Percentiles rank a stretch among this genome's conserved stretches.
These are phyloP conservation scores for Acanthiza pusilla DNA, from an alignment of 2,797 vertebrate species.

Conservation along the genomic window DNA sequence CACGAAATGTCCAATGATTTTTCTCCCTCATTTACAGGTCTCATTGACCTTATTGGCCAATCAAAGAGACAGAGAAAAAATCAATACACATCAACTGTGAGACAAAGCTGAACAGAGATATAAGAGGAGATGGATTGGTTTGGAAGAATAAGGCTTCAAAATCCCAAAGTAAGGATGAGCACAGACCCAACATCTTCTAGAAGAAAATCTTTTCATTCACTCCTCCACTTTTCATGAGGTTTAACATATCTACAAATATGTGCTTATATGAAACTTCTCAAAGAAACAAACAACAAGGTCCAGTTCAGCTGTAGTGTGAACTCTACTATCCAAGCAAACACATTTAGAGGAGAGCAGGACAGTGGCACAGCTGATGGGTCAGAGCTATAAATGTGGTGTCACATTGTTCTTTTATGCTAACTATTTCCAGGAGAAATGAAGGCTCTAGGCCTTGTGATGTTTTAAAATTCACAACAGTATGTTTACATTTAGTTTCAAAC, in stretches of 20 bases:
- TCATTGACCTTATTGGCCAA: not conserved
- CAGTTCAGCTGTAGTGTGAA: not conserved
- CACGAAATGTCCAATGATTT: not conserved
- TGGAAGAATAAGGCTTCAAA: not conserved
- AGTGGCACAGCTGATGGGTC: not conserved
- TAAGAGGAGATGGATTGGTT: not conserved
- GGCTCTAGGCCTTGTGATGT: not conserved
- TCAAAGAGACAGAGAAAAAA: not conserved
- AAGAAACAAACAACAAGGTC: not conserved
- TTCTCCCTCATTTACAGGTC: not conserved
- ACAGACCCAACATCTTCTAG: not conserved
- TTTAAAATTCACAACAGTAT: not conserved
- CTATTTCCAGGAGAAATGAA: not conserved
- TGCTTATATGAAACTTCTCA: not conserved
- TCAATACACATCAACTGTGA: not conserved
- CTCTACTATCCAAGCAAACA: not conserved
- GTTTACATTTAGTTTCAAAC: not conserved
- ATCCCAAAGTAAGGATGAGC: not conserved
- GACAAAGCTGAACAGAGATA: not conserved
- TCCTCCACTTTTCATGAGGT: accelerated
- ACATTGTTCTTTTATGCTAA: not conserved
- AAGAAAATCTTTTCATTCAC: not conserved
- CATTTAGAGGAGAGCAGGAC: not conserved
- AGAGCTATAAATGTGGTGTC: not conserved
- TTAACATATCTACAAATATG: not conserved